These are phyloP conservation scores for Oncorhynchus clarkii DNA, from an alignment of 2,113 vertebrate species.

Conservation along the genomic window DNA sequence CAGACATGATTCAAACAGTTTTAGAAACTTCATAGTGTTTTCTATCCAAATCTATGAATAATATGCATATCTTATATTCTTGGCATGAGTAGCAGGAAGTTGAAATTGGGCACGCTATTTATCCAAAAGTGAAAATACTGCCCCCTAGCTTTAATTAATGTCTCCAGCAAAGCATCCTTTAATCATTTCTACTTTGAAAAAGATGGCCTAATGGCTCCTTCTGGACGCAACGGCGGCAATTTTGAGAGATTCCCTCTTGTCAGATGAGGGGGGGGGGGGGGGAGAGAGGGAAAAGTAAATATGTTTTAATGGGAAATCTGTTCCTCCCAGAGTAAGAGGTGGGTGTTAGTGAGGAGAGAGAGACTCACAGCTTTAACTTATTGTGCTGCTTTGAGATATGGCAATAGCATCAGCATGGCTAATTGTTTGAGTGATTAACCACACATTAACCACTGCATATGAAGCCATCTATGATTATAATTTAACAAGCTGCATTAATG, in stretches of 20 bases:
- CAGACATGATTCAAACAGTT: too few relatives aligned
- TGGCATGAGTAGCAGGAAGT: too few relatives aligned
- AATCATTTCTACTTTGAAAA: slow-evolving; percentile 55
- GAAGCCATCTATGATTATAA: too few relatives aligned
- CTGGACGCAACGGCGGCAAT: slow-evolving; percentile 26
- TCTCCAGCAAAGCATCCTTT: slow-evolving; percentile 50
- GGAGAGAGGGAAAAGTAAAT: background rate
- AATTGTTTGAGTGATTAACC: too few relatives aligned
- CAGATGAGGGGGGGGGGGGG: background rate
- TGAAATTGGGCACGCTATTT: too few relatives aligned
- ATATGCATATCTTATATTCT: too few relatives aligned
- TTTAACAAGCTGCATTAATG: too few relatives aligned
- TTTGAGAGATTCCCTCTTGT: slow-evolving; percentile 35
- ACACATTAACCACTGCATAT: too few relatives aligned
- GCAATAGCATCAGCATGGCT: background rate
- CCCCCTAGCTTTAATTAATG: slow-evolving; percentile 1
- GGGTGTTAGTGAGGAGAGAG: background rate
- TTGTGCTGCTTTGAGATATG: too few relatives aligned
- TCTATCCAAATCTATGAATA: too few relatives aligned
- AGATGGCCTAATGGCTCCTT: slow-evolving; percentile 44
- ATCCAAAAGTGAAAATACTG: too few relatives aligned
- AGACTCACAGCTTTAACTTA: background rate
- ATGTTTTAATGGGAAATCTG: slow-evolving; percentile 27
- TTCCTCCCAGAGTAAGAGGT: background rate
- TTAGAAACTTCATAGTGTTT: too few relatives aligned